A percentile compares a stretch with the other conserved stretches of the same genome.
phyloP scores from a whole-genome alignment of 1,140 invertebrate species.

The Orussus abietinus region DNA sequence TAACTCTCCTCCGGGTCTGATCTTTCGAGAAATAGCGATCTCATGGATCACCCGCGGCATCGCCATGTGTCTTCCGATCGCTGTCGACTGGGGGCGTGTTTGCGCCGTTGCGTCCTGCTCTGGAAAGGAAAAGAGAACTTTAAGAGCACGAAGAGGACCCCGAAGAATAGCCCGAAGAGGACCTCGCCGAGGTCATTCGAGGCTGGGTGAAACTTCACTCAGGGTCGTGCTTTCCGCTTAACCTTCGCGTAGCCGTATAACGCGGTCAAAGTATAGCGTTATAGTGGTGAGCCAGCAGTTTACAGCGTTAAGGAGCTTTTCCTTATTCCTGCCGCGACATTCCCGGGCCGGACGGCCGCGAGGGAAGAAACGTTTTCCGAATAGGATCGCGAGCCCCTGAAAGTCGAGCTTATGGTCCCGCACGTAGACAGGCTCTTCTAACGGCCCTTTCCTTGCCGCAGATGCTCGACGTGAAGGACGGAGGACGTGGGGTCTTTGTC shows the following conservation, averaged over 20 bases:
- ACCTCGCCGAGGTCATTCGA: too few species aligned
- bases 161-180: too few species aligned
- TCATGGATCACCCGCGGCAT: too few species aligned
- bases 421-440: too few species aligned
- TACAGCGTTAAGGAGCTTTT: slow-evolving; percentile 17
- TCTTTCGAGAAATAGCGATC: too few species aligned
- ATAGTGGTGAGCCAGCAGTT: slow-evolving; percentile 15
- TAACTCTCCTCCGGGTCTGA: too few species aligned
- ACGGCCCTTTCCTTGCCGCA: slow-evolving; percentile 45
- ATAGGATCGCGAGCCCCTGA: neutral
- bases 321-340: slow-evolving; percentile 14
- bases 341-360: neutral
- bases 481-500: slow-evolving; percentile 53
- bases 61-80: too few species aligned
- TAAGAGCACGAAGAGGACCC: neutral
- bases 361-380: neutral
- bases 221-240: slow-evolving; percentile 8
- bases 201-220: too few species aligned
- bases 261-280: slow-evolving; percentile 10
- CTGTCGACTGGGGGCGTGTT: too few species aligned
- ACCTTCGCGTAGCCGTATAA: too few species aligned
- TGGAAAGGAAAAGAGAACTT: neutral
- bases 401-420: neutral
- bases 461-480: slow-evolving; percentile 63
- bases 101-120: too few species aligned